Percentiles rank a stretch among this genome's conserved stretches.
Evolutionary conservation across 2,113 vertebrate species (phyloP).

Genomic region (Cebidichthys violaceus): DNA sequence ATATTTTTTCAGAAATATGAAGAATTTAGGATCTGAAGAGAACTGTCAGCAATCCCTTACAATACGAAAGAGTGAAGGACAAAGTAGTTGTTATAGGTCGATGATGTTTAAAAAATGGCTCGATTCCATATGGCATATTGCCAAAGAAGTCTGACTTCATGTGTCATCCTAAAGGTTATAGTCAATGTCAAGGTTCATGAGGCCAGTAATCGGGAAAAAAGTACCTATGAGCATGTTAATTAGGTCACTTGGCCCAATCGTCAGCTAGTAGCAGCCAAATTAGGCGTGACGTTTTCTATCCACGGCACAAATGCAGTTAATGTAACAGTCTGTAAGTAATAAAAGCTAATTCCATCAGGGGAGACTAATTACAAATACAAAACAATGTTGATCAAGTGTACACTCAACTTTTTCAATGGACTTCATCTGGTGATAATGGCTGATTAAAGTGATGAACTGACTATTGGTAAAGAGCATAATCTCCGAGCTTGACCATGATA

Average conservation of each 20-base stretch:
- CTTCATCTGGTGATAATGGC: slow-evolving; percentile 31
- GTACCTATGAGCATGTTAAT: slow-evolving; percentile 38
- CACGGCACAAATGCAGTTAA: slow-evolving; percentile 48
- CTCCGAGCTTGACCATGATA: neutral
- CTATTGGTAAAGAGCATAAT: slow-evolving; percentile 19
- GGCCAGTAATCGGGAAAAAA: slow-evolving; percentile 34
- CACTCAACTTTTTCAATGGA: slow-evolving; percentile 12
- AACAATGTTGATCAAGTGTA: slow-evolving; percentile 41
- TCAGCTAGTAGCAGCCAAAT: slow-evolving; percentile 27
- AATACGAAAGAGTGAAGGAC: neutral
- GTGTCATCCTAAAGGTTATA: slow-evolving; percentile 12
- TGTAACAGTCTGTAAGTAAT: slow-evolving; percentile 36
- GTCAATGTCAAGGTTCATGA: slow-evolving; percentile 40
- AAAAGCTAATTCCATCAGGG: slow-evolving; percentile 30
- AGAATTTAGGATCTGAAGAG: neutral
- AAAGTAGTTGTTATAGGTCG: slow-evolving; percentile 10
- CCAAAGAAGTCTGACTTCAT: slow-evolving; percentile 30
- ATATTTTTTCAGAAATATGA: neutral
- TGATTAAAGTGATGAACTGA: slow-evolving; percentile 37
- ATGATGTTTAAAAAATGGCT: slow-evolving; percentile 12
- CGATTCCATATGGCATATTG: slow-evolving; percentile 2
- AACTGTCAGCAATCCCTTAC: slow-evolving; percentile 4
- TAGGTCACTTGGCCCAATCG: slow-evolving; percentile 21
- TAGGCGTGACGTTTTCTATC: slow-evolving; percentile 12
- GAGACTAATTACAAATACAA: slow-evolving; percentile 39